Percentiles rank a stretch among this genome's conserved stretches.
These are phyloP conservation scores for Pangasianodon hypophthalmus DNA, from an alignment of 2,113 vertebrate species.

Conservation along the genomic window DNA sequence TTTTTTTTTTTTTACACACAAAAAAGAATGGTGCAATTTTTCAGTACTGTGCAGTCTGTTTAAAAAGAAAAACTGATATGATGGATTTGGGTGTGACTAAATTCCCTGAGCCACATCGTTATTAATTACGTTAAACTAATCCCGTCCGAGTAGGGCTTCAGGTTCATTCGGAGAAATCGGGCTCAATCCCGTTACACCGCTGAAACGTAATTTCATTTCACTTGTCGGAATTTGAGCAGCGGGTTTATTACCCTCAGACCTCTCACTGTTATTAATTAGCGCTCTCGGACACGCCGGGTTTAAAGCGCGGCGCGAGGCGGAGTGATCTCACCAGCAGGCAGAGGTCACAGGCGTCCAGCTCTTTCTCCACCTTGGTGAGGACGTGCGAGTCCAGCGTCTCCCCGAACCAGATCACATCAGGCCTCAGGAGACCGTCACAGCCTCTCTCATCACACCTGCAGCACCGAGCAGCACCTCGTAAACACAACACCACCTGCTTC, in stretches of 20 bases:
- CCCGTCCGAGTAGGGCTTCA: not conserved
- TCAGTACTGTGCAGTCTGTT: not conserved
- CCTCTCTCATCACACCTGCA: slow-evolving; percentile 82
- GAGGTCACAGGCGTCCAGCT: slow-evolving; percentile 91
- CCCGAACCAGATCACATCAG: slow-evolving; percentile 94
- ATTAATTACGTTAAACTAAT: not conserved
- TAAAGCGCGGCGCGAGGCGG: not conserved
- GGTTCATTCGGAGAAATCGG: not conserved
- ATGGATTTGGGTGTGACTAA: not conserved
- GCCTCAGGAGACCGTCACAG: slow-evolving; percentile 88
- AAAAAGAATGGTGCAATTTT: not conserved
- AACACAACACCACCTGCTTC: not conserved
- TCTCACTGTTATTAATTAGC: not conserved
- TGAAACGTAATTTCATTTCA: not conserved
- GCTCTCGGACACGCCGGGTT: not conserved
- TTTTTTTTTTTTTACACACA: too few relatives aligned
- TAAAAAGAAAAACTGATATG: not conserved
- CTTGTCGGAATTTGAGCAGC: not conserved
- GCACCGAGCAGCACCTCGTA: not conserved
- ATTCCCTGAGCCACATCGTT: not conserved
- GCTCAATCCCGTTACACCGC: not conserved
- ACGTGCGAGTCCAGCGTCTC: slow-evolving; percentile 89
- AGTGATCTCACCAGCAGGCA: slow-evolving; percentile 87
- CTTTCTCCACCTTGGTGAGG: slow-evolving; percentile 86
- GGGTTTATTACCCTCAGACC: not conserved